A percentile compares a stretch with the other conserved stretches of the same genome.
phyloP scores from a whole-genome alignment of 2,888 invertebrate genomes.

The Hymenopus coronatus region DNA sequence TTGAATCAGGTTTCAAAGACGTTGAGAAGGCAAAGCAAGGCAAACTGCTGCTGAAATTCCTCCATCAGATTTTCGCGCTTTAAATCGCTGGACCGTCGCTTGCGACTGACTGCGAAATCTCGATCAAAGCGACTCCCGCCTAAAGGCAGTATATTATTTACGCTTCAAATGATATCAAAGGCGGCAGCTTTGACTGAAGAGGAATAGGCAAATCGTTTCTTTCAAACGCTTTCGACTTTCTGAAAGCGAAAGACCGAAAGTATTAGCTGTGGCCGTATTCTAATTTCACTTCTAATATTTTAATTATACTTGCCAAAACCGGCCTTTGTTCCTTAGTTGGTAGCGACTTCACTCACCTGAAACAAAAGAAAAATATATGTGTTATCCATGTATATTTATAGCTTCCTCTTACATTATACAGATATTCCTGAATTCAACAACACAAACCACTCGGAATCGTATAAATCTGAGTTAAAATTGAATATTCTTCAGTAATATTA shows the following conservation, averaged over 20 bases:
- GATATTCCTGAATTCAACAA: too few relatives aligned
- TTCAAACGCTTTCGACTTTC: background rate
- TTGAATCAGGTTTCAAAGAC: too few relatives aligned
- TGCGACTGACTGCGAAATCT: background rate
- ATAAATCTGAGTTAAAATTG: too few relatives aligned
- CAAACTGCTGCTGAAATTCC: background rate
- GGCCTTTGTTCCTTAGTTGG: background rate
- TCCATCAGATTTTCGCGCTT: background rate
- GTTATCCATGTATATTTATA: too few relatives aligned
- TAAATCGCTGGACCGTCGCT: background rate
- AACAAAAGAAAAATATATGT: background rate
- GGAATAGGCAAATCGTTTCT: background rate
- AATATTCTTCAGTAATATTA: too few relatives aligned
- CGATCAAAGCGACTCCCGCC: background rate
- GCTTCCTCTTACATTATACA: too few relatives aligned
- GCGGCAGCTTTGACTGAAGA: background rate
- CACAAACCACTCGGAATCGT: too few relatives aligned
- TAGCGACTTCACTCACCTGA: background rate
- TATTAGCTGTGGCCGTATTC: background rate
- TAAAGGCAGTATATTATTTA: background rate
- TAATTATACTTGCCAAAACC: background rate
- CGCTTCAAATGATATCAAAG: background rate
- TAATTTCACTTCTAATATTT: background rate
- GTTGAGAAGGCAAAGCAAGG: too few relatives aligned
- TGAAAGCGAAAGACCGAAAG: background rate